phyloP scores from a whole-genome alignment of 2,113 vertebrate species.

The Lepus americanus region DNA sequence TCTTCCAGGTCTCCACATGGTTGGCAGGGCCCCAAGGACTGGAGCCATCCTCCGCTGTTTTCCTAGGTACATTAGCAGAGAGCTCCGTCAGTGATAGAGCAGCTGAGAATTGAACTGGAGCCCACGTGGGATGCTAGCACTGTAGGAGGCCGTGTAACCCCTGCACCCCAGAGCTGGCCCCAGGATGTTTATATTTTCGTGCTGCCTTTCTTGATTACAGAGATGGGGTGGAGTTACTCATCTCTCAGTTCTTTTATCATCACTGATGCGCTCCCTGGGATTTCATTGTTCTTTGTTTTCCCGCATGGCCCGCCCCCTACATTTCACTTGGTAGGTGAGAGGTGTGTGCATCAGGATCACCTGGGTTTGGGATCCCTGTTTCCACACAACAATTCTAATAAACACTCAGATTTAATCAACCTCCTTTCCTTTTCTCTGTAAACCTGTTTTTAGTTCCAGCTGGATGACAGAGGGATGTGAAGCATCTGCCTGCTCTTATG shows the following conservation, averaged over 20 bases:
- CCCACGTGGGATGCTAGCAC: no score
- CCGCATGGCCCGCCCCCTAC: not conserved
- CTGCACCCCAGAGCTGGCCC: no score
- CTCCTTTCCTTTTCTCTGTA: conserved; percentile 3
- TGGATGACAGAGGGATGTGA: not conserved
- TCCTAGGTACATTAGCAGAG: no score
- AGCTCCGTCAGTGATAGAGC: no score
- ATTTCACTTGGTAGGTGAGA: not conserved
- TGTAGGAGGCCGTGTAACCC: no score
- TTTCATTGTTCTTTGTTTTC: not conserved
- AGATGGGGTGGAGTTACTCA: not conserved
- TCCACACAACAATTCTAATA: not conserved
- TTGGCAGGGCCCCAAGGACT: no score
- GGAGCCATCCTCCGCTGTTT: no score
- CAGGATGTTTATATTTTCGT: not conserved
- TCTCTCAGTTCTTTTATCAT: not conserved
- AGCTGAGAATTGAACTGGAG: no score
- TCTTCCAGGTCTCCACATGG: no score
- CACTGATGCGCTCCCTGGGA: not conserved
- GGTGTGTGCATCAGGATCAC: not conserved
- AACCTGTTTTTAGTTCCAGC: not conserved
- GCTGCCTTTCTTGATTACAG: not conserved
- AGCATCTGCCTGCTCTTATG: not conserved
- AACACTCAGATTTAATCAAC: not conserved
- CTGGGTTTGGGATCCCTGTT: not conserved